Evolutionary conservation across 2,888 invertebrate genomes (phyloP), one percentile per base, ranked within the genome.

Genomic region (Lepidocyrtinus sp.): DNA sequence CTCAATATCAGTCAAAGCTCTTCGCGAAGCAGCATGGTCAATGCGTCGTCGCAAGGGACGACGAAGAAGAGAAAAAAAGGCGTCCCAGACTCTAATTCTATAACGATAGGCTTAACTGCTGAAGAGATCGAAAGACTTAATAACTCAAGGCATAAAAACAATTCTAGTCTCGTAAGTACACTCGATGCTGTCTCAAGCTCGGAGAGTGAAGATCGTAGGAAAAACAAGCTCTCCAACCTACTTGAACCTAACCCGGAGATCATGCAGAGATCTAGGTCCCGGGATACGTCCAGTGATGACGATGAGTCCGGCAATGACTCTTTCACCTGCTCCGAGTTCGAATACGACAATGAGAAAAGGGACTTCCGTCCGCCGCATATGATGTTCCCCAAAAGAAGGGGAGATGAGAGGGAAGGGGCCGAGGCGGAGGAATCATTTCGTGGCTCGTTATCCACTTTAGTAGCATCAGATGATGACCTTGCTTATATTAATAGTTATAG

Each of bases 281-380:
- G 75, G 25, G 84, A 86, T 55, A 88, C 82, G 88, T 84, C 86
- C 0, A 86, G 85, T 73, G 86, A 85, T 65, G 85, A 86, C 62
- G 97, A 97, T 88, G 97, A 97, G 89, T 94, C 94, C 84, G 94
- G 94, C 2, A 97, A 98, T 89, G 98, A 98, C 88, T 97, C 97
- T 87, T 98, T 98, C 90, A 98, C 98, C 12, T 98, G 98, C 90
- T 98, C 98, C 0, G 98, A 98, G 90, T 97, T 97, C 88, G 98
- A 98, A 89, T 97, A 97, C 88, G 97, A 97, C 88, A 96, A 96
- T 78, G 88, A 89, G 72, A 88, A 88, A 82, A 88, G 84, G 88
- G 88, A 88, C 78, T 88, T 88, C 74, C 87, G 87, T 9, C 88
- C 88, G 81, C 91, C 90, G 63, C 92, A 92, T 86, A 91, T 92